A percentile compares a stretch with the other conserved stretches of the same genome.
phyloP scores from a whole-genome alignment of 2,888 invertebrate species.

The Melanostoma scalare region DNA sequence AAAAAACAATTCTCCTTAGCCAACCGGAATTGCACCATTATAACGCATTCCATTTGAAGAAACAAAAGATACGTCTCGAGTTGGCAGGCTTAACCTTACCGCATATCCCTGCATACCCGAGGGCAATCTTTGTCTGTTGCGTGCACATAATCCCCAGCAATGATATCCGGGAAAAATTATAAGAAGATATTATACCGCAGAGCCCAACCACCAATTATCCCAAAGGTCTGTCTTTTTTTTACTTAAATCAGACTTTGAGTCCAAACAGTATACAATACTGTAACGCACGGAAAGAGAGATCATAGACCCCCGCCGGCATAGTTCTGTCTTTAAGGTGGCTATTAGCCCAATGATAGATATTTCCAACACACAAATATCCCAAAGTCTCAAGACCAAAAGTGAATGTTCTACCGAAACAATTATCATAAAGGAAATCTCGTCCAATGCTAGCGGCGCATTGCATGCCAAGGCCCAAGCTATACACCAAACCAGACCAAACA shows the following conservation, averaged over 20 bases:
- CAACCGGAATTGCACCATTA: slow-evolving; percentile 59
- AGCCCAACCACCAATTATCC: slow-evolving; percentile 68
- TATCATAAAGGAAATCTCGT: slow-evolving; percentile 68
- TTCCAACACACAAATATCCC: slow-evolving; percentile 50
- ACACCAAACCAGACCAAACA: slow-evolving; percentile 4
- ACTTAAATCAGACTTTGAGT: slow-evolving; percentile 1
- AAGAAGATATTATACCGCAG: slow-evolving; percentile 57
- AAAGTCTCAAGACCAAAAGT: slow-evolving; percentile 17
- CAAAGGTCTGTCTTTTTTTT: background rate
- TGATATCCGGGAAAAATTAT: slow-evolving; percentile 71
- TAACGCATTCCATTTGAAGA: slow-evolving; percentile 53
- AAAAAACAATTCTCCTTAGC: background rate
- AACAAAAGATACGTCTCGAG: slow-evolving; percentile 31
- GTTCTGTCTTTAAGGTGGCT: slow-evolving; percentile 73
- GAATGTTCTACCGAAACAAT: slow-evolving; percentile 66
- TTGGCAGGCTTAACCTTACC: slow-evolving; percentile 33
- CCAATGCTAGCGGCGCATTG: slow-evolving; percentile 67
- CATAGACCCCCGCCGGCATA: slow-evolving; percentile 68
- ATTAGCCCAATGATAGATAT: slow-evolving; percentile 73
- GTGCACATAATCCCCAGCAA: slow-evolving; percentile 71
- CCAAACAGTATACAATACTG: slow-evolving; percentile 44
- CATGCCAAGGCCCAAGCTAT: slow-evolving; percentile 53
- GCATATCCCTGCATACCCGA: slow-evolving; percentile 54
- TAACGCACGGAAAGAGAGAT: slow-evolving; percentile 56
- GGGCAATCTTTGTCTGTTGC: slow-evolving; percentile 69